Base-by-base conservation (phyloP, 2,888 invertebrate genomes). In the Rhagophthalmus giganteus region DNA sequence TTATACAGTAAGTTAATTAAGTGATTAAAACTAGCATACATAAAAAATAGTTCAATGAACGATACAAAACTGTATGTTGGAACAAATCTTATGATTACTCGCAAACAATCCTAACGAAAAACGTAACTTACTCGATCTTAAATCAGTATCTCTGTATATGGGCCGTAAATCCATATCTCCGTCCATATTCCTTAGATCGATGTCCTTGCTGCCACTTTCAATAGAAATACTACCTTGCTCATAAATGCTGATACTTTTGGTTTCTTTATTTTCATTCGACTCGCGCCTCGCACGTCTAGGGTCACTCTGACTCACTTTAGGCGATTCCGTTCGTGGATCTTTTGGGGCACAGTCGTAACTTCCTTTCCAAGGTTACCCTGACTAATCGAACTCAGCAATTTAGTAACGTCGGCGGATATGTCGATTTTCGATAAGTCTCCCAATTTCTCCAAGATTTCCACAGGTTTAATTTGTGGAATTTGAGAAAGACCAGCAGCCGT, bases 361-460 rank as follows among this genome's bases (percentile, higher is more conserved):
- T 51, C 47, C 10, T 51, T 51, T 3, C 7, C 24, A 10, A 52
- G 28, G 31, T 28, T 25, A 11, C 24, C 34, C 47, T 63, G 55
- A 37, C 67, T 69, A 41, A 86, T 82, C 0, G 82, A 80, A 12
- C 83, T 82, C 24, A 87, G 65, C 39, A 87, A 69, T 69, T 85
- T 86, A 1, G 86, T 85, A 3, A 87, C 86, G 68, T 87, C 85
- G 57, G 83, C 85, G 39, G 85, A 85, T 49, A 87, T 87, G 59
- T 86, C 86, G 55, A 87, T 85, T 72, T 86, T 85, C 6, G 86
- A 86, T 24, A 87, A 74, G 68, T 87, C 86, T 1, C 85, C 86
- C 5, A 86, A 71, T 65, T 81, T 83, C 62, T 83, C 84, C 16
- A 85, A 78, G 26, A 83, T 78, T 30, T 74, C 82, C 31, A 81